phyloP scores from a whole-genome alignment of 2,113 vertebrate genomes.

The Laticauda laticaudata region DNA sequence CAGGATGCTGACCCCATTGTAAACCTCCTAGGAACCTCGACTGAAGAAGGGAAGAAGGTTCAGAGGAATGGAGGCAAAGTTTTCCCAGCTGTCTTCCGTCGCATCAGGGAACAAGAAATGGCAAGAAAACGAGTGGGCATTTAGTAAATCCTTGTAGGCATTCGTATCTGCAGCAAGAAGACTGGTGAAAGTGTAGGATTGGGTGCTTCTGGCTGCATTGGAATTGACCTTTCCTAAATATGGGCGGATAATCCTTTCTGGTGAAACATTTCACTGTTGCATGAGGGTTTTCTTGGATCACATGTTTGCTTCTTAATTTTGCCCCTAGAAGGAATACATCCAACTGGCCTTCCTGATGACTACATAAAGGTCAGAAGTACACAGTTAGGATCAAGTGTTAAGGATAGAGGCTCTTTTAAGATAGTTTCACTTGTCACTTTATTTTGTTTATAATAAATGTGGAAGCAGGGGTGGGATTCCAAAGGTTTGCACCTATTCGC shows the following conservation, averaged over 20 bases:
- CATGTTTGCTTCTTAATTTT: neutral
- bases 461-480: neutral
- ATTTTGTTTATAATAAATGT: constrained; percentile 2
- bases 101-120: constrained; percentile 54
- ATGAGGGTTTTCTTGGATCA: neutral
- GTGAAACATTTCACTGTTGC: neutral
- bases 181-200: neutral
- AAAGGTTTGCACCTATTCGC: too few species aligned
- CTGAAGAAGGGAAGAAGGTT: constrained; percentile 92
- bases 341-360: neutral
- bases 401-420: neutral
- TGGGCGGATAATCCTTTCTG: neutral
- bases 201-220: neutral
- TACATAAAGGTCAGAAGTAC: neutral
- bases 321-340: neutral
- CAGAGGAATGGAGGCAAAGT: constrained; percentile 84
- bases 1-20: constrained; percentile 81
- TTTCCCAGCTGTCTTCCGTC: constrained; percentile 82
- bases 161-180: neutral
- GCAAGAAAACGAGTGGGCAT: neutral
- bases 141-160: neutral
- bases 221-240: neutral
- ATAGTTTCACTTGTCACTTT: neutral
- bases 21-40: constrained; percentile 78
- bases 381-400: neutral